A percentile compares a stretch with the other conserved stretches of the same genome.
Evolutionary conservation across 2,888 invertebrate species (phyloP).

Genomic region (Anthrax anthrax): DNA sequence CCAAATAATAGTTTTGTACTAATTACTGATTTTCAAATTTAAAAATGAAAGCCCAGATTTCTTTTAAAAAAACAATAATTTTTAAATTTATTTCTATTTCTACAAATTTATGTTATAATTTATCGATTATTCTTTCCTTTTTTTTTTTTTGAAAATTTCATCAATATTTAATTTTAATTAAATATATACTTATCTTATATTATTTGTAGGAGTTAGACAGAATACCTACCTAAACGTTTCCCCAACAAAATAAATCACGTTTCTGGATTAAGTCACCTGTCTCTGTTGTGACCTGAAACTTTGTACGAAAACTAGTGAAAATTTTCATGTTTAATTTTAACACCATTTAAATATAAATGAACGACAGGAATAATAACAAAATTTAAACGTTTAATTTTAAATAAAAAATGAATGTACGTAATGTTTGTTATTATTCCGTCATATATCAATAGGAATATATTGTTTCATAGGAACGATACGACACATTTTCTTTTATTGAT

Average conservation of each 20-base stretch:
- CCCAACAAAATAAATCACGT: no score
- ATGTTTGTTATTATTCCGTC: not conserved
- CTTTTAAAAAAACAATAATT: no score
- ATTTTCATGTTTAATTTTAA: not conserved
- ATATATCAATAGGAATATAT: not conserved
- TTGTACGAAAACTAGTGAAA: no score
- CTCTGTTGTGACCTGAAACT: slow-evolving; percentile 1
- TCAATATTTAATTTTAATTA: not conserved
- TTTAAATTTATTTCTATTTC: not conserved
- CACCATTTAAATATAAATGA: no score
- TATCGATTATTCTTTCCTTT: slow-evolving; percentile 3
- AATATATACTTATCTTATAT: not conserved
- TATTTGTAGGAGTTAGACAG: slow-evolving; percentile 3
- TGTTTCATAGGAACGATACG: not conserved
- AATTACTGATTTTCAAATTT: no score
- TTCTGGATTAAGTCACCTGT: no score
- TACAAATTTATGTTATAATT: slow-evolving; percentile 1
- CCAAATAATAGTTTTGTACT: no score
- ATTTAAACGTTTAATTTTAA: not conserved
- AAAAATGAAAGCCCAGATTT: no score
- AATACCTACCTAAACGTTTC: slow-evolving; percentile 5
- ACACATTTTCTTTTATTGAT: not conserved
- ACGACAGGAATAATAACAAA: not conserved
- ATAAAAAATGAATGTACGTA: not conserved
- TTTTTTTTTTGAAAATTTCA: not conserved